These are phyloP conservation scores for Salminus brasiliensis DNA, from an alignment of 2,113 vertebrate species.

Conservation along the genomic window DNA sequence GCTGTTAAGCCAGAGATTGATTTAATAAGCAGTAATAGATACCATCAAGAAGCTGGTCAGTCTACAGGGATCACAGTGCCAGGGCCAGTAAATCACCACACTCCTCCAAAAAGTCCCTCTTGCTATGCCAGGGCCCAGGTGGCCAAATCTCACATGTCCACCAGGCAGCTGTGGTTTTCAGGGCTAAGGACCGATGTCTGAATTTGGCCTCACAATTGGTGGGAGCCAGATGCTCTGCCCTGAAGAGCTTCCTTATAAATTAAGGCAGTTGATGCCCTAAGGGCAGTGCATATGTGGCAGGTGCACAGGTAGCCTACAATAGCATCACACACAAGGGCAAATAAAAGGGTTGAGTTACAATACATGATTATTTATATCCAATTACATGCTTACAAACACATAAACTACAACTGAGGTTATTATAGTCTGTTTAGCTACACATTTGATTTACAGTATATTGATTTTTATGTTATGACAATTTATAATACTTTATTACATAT, in stretches of 20 bases:
- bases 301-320: background rate
- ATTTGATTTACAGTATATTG: background rate
- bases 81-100: constrained; percentile 40
- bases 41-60: constrained; percentile 8
- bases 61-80: constrained; percentile 11
- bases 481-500: background rate
- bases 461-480: no score
- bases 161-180: background rate
- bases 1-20: constrained; percentile 26
- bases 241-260: background rate
- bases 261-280: background rate
- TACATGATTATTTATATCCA: no score
- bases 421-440: background rate
- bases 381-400: no score
- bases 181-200: constrained; percentile 8
- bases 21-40: constrained; percentile 28
- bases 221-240: background rate
- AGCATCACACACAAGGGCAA: constrained; percentile 27
- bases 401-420: no score
- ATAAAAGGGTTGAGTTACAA: no score
- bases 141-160: constrained; percentile 3
- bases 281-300: background rate
- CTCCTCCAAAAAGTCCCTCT: constrained; percentile 9
- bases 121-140: constrained; percentile 9
- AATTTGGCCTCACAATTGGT: constrained; percentile 2